Evolutionary conservation across 2,113 vertebrate genomes (phyloP).

Genomic region (Paratilapia polleni): DNA sequence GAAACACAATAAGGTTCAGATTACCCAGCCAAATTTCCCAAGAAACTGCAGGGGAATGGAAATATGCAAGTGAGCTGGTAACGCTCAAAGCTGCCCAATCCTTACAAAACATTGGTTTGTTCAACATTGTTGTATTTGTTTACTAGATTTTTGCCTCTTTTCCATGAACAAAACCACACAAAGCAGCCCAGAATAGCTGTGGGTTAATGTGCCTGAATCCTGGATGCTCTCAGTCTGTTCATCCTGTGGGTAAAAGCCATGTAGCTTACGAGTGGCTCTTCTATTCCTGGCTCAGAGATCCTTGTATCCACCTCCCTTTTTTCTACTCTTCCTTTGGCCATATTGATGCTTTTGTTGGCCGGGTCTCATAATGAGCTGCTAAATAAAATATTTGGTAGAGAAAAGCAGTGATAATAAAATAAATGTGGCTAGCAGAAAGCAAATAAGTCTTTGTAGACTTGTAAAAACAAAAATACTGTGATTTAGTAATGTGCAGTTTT

Average conservation of each 20-base stretch:
- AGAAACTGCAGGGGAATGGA: slow-evolving; percentile 50
- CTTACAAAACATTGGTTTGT: slow-evolving; percentile 42
- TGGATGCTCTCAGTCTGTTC: slow-evolving; percentile 52
- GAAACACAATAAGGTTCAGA: slow-evolving; percentile 74
- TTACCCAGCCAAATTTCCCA: slow-evolving; percentile 72
- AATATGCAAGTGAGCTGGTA: slow-evolving; percentile 51
- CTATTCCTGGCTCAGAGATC: slow-evolving; percentile 50
- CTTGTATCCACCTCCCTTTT: slow-evolving; percentile 18
- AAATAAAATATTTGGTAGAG: slow-evolving; percentile 74
- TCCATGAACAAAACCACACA: slow-evolving; percentile 69
- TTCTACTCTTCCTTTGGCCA: slow-evolving; percentile 38
- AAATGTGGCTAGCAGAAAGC: slow-evolving; percentile 34
- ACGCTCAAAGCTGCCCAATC: slow-evolving; percentile 42
- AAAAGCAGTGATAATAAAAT: slow-evolving; percentile 61
- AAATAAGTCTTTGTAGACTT: slow-evolving; percentile 52
- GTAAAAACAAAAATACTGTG: slow-evolving; percentile 67
- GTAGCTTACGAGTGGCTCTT: slow-evolving; percentile 46
- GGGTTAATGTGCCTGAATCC: slow-evolving; percentile 69
- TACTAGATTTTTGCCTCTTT: slow-evolving; percentile 63
- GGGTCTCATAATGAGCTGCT: slow-evolving; percentile 36
- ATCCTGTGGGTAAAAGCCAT: slow-evolving; percentile 57
- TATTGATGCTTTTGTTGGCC: slow-evolving; percentile 64
- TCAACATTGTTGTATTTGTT: slow-evolving; percentile 59
- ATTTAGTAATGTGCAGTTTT: slow-evolving; percentile 66
- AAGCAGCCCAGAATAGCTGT: slow-evolving; percentile 69